These are phyloP conservation scores for Caerostris extrusa DNA, from an alignment of 1,140 invertebrate genomes.

Conservation along the genomic window DNA sequence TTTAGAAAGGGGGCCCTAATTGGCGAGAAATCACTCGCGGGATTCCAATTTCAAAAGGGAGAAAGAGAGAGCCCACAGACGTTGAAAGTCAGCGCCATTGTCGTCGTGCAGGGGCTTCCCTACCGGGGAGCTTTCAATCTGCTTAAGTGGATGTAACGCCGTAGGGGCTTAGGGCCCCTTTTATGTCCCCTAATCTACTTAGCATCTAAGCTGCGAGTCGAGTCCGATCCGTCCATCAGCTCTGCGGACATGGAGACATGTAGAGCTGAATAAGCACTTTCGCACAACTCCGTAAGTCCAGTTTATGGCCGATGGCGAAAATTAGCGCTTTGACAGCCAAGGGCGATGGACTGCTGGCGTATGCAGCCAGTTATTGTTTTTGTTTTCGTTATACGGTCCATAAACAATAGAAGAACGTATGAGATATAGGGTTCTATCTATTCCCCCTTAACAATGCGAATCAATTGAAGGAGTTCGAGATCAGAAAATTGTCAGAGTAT, in stretches of 20 bases:
- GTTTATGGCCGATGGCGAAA: not conserved
- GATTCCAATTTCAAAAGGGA: not conserved
- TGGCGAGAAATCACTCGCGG: not conserved
- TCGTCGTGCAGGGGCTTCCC: not conserved
- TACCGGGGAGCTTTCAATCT: conserved; percentile 51
- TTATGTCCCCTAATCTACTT: conserved; percentile 71
- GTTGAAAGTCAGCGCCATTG: conserved; percentile 57
- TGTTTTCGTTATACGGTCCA: too few relatives aligned
- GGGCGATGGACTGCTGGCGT: not conserved
- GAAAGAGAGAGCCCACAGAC: not conserved
- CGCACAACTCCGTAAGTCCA: not conserved
- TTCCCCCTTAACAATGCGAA: too few relatives aligned
- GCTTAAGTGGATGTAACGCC: conserved; percentile 68
- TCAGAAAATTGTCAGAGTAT: too few relatives aligned
- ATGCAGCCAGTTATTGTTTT: too few relatives aligned
- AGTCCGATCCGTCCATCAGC: conserved; percentile 59
- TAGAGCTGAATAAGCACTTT: not conserved
- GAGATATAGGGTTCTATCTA: too few relatives aligned
- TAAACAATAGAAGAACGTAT: too few relatives aligned
- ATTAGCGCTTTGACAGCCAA: not conserved
- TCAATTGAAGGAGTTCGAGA: too few relatives aligned
- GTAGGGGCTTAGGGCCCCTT: conserved; percentile 39
- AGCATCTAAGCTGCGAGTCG: conserved; percentile 39
- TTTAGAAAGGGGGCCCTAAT: not conserved
- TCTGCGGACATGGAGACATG: not conserved